Percentiles rank a stretch among this genome's conserved stretches.
phyloP scores from a whole-genome alignment of 2,888 invertebrate genomes.

The Pristionchus mayeri region DNA sequence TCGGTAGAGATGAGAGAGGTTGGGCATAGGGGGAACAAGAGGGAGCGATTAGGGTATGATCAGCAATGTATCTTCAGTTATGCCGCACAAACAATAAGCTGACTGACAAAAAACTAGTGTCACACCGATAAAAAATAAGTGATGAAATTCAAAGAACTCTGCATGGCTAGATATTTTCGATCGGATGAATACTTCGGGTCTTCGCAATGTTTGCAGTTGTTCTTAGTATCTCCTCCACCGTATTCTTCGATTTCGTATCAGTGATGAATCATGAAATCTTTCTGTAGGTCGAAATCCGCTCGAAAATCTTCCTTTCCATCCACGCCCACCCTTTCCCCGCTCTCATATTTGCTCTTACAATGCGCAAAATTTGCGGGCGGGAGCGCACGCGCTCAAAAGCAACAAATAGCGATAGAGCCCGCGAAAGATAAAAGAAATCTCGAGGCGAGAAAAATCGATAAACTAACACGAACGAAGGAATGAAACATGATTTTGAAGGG shows the following conservation, averaged over 20 bases:
- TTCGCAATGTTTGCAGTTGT: too few relatives aligned
- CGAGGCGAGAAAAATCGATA: not conserved
- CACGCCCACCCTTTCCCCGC: not conserved
- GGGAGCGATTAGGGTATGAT: too few relatives aligned
- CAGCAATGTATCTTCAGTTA: too few relatives aligned
- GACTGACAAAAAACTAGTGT: too few relatives aligned
- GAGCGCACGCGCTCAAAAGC: conserved; percentile 23
- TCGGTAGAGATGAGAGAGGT: not conserved
- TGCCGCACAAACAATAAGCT: too few relatives aligned
- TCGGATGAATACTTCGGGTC: too few relatives aligned
- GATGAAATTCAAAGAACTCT: too few relatives aligned
- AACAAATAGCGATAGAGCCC: conserved; percentile 2
- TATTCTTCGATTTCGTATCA: not conserved
- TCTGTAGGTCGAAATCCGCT: not conserved
- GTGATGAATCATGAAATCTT: not conserved
- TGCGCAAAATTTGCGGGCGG: conserved; percentile 21
- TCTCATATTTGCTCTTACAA: conserved; percentile 26
- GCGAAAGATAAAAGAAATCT: not conserved
- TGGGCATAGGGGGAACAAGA: too few relatives aligned
- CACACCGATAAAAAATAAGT: too few relatives aligned
- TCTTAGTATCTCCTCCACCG: too few relatives aligned
- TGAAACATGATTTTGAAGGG: not conserved
- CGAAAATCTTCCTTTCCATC: not conserved
- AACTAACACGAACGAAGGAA: not conserved
- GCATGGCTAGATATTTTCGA: too few relatives aligned